phyloP scores from a whole-genome alignment of 2,797 vertebrate genomes.

The Ambastaia sidthimunki region DNA sequence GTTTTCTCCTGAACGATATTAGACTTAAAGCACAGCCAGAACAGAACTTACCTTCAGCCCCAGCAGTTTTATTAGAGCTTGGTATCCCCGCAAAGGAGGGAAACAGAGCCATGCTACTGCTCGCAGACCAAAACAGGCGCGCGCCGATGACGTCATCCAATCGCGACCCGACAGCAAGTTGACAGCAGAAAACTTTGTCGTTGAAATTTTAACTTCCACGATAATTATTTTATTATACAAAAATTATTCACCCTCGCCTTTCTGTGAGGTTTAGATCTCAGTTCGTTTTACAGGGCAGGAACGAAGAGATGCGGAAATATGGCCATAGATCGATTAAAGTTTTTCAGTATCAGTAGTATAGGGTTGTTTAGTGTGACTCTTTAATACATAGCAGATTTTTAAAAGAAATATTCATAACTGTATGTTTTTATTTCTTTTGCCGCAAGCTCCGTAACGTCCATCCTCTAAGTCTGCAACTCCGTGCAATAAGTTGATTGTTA shows the following conservation, averaged over 20 bases:
- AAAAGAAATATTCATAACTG: too few relatives aligned
- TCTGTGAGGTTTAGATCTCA: neutral
- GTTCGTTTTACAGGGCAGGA: neutral
- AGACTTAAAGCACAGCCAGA: too few relatives aligned
- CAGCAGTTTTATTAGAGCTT: conserved; percentile 58
- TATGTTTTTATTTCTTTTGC: neutral
- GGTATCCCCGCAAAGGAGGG: conserved; percentile 71
- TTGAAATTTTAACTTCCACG: too few relatives aligned
- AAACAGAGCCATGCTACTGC: conserved; percentile 76
- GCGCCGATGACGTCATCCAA: conserved; percentile 61
- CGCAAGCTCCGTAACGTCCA: neutral
- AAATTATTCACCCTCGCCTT: too few relatives aligned
- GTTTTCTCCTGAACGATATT: neutral
- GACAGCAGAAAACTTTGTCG: neutral
- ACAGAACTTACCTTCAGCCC: conserved; percentile 66
- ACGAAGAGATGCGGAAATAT: neutral
- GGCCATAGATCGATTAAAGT: neutral
- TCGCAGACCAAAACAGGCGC: conserved; percentile 68
- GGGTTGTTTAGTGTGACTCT: neutral
- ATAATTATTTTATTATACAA: too few relatives aligned
- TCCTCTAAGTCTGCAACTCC: neutral
- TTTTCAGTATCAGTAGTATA: neutral
- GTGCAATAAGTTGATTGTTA: neutral
- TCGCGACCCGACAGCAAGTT: neutral
- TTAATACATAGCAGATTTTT: neutral